Conservation (phyloP, 2,888 invertebrate species). For the Agrotis puta region DNA sequence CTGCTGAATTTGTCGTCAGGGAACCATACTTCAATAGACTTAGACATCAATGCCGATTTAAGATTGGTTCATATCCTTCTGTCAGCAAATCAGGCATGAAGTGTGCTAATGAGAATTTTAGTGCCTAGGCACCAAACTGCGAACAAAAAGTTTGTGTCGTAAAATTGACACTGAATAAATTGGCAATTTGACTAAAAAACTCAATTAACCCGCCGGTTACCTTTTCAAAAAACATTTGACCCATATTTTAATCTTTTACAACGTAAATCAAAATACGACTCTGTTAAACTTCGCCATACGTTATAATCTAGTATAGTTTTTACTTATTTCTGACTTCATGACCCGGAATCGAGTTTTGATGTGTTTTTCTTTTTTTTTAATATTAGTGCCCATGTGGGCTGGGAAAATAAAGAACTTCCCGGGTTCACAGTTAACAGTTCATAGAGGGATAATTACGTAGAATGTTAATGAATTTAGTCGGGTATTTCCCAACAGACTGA, state of each 20-base stretch:
- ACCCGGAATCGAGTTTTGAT: no score
- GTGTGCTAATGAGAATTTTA: not conserved
- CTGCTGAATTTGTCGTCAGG: conserved; percentile 10
- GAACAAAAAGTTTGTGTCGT: not conserved
- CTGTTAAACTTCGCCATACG: no score
- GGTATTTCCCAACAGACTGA: not conserved
- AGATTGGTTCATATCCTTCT: conserved; percentile 39
- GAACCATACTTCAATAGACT: conserved; percentile 34
- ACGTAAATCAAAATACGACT: no score
- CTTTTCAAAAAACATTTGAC: no score
- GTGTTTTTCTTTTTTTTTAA: no score
- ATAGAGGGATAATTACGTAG: not conserved
- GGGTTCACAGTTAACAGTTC: no score
- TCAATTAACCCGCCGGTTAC: no score
- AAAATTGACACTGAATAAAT: no score
- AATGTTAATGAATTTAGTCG: conserved; percentile 7
- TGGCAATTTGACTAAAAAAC: no score
- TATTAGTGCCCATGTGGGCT: not conserved
- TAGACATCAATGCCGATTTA: conserved; percentile 28
- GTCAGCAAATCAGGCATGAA: conserved; percentile 33
- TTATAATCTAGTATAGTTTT: no score
- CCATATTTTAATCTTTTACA: no score
- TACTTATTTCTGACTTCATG: no score
- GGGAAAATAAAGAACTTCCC: not conserved
- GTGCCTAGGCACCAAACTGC: not conserved